Percentiles rank a stretch among this genome's conserved stretches.
Conservation (phyloP, 2,797 vertebrate species). For the Eospalax fontanierii region DNA sequence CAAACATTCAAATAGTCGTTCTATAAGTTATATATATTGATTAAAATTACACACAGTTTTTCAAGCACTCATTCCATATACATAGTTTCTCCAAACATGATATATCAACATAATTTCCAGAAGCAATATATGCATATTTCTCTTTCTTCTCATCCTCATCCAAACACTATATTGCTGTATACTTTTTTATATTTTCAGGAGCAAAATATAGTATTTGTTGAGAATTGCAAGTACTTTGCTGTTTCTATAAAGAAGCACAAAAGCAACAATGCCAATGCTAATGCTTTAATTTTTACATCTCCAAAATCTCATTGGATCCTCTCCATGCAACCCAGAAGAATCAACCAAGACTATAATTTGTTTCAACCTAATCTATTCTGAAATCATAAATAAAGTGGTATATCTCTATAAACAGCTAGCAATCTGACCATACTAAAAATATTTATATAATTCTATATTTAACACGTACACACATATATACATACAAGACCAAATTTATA, state of each 20-base stretch:
- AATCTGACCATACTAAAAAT: conserved; percentile 16
- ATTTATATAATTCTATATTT: neutral
- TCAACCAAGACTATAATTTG: conserved; percentile 27
- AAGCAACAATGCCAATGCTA: conserved; percentile 28
- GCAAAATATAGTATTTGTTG: conserved; percentile 53
- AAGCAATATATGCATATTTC: neutral
- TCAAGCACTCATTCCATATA: neutral
- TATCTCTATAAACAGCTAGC: neutral
- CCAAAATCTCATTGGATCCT: neutral
- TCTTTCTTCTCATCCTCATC: neutral
- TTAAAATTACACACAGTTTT: conserved; percentile 16
- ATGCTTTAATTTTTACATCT: conserved; percentile 37
- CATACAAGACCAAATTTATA: neutral
- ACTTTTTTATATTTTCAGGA: conserved; percentile 25
- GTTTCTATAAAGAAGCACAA: conserved; percentile 43
- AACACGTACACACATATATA: neutral
- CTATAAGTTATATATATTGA: conserved; percentile 54
- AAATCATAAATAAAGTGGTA: conserved; percentile 18
- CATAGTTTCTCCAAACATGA: neutral
- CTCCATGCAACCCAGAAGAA: conserved; percentile 26
- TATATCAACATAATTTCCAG: neutral
- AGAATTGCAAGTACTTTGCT: conserved; percentile 11
- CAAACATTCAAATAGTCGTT: neutral
- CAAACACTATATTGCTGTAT: conserved; percentile 3
- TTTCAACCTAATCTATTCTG: conserved; percentile 2